Evolutionary conservation across 2,113 vertebrate species (phyloP).

Genomic region (Etia nguti): DNA sequence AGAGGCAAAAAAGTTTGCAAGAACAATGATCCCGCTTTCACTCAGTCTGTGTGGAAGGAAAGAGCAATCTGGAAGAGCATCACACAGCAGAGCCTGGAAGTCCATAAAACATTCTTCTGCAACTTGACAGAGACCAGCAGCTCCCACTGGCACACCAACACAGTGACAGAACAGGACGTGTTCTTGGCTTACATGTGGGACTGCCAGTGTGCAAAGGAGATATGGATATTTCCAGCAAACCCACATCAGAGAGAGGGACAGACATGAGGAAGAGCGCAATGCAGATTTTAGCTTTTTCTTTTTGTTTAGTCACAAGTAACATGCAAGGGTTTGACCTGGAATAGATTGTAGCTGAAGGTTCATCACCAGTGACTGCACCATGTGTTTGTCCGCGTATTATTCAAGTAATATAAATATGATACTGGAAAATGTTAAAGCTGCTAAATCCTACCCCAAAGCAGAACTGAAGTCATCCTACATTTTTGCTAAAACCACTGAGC

Average conservation of each 20-base stretch:
- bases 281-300: background rate
- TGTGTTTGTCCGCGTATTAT: background rate
- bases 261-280: background rate
- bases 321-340: background rate
- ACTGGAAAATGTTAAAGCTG: background rate
- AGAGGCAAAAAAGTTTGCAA: background rate
- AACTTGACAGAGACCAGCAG: background rate
- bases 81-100: conserved; percentile 12
- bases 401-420: background rate
- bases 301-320: background rate
- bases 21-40: background rate
- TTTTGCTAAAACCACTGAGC: background rate
- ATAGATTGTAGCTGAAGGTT: background rate
- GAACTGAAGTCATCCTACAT: background rate
- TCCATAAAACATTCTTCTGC: conserved; percentile 21
- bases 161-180: background rate
- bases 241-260: background rate
- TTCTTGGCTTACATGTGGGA: background rate
- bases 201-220: background rate
- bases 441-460: background rate
- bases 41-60: background rate
- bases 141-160: conserved; percentile 24
- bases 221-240: background rate
- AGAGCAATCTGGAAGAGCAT: background rate
- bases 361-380: background rate